Base-by-base conservation (phyloP, 2,113 vertebrate genomes). In the Anguilla japonica region DNA sequence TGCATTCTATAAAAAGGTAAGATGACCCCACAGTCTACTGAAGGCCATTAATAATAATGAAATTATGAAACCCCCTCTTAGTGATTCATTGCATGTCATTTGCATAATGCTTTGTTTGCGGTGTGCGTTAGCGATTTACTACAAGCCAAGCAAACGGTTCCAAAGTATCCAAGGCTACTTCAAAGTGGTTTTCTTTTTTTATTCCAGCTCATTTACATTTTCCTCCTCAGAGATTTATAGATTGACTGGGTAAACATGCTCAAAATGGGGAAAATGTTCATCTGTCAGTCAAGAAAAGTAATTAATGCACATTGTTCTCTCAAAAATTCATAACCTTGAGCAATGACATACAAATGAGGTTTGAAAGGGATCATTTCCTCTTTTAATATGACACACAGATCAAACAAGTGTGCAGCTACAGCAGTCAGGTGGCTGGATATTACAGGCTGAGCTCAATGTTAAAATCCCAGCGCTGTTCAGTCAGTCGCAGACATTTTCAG, bases 121-220 rank as follows among this genome's bases (percentile, higher is more conserved):
- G 60, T 81, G 87, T 84, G 79, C 15, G 71, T 84, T 84, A 84
- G 78, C 75, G 57, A 86, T 87, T 71, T 84, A 87, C 86, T 50
- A 90, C 60, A 75, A 89, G 89, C 92, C 89, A 87, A 87, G 89
- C 89, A 92, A 91, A 91, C 88, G 75, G 90, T 89, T 91, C 89
- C 81, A 85, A 89, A 91, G 86, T 90, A 88, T 89, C 71, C 60
- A 89, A 88, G 80, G 88, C 43, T 84, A 92, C 93, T 92, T 94
- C 91, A 94, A 93, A 93, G 93, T 90, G 88, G 91, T 88, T 83
- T 14, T 78, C 88, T 87, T 87, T 90, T 89, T 89, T 88, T 89
- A 83, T 91, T 90, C 85, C 83, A 79, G 79, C 71, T 90, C 60
- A 87, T 94, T 94, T 93, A 89, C 91, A 93, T 94, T 88, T 86